A percentile compares a stretch with the other conserved stretches of the same genome.
Evolutionary conservation across 1,140 invertebrate species (phyloP).

Genomic region (Bemisia tabaci): DNA sequence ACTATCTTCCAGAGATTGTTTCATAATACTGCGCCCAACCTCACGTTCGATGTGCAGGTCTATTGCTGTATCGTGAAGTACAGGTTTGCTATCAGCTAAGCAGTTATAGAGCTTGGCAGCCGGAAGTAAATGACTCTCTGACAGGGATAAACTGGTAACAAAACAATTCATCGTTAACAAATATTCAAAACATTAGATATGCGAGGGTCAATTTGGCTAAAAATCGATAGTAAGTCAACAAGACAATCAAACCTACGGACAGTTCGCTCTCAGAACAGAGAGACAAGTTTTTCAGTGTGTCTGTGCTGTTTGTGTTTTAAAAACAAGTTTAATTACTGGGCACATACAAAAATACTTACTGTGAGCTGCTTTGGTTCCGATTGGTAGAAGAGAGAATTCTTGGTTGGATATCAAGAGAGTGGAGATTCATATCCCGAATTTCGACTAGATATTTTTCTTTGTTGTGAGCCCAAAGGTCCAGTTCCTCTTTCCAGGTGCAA

Average conservation of each 20-base stretch:
- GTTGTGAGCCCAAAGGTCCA: too few relatives aligned
- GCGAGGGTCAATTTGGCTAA: too few relatives aligned
- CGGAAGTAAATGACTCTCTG: too few relatives aligned
- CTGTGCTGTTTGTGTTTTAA: too few relatives aligned
- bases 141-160: too few relatives aligned
- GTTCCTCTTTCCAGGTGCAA: conserved; percentile 13
- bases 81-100: conserved; percentile 47
- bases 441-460: conserved; percentile 43
- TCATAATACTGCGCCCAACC: conserved; percentile 19
- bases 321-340: too few relatives aligned
- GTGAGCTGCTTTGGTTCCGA: neutral
- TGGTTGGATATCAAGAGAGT: conserved; percentile 42
- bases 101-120: conserved; percentile 52
- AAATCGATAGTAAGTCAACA: too few relatives aligned
- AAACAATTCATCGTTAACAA: too few relatives aligned
- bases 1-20: neutral
- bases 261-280: too few relatives aligned
- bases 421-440: conserved; percentile 77
- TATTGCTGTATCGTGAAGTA: conserved; percentile 69
- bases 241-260: too few relatives aligned
- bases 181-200: too few relatives aligned
- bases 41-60: conserved; percentile 43
- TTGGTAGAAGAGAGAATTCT: conserved; percentile 6
- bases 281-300: too few relatives aligned
- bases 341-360: conserved; percentile 4